These are phyloP conservation scores for Oenanthe melanoleuca DNA, from an alignment of 2,113 vertebrate genomes.

Conservation along the genomic window DNA sequence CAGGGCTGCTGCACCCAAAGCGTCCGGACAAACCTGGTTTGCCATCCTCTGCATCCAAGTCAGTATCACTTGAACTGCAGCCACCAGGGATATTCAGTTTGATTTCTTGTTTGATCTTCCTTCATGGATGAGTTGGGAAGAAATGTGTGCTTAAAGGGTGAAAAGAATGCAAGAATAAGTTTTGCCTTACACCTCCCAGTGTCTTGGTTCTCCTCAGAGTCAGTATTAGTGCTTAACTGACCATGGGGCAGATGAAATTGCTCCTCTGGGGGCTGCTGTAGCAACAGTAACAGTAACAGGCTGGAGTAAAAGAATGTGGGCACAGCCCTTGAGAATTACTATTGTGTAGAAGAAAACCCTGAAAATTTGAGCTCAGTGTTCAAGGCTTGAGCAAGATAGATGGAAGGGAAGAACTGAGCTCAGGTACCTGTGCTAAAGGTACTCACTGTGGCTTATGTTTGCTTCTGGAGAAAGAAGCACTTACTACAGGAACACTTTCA, in stretches of 20 bases:
- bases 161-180: background rate
- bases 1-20: constrained; percentile 79
- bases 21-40: constrained; percentile 87
- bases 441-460: background rate
- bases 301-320: background rate
- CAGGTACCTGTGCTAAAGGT: background rate
- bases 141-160: background rate
- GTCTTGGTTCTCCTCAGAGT: background rate
- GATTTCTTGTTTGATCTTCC: background rate
- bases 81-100: background rate
- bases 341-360: fast-evolving
- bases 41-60: constrained; percentile 82
- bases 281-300: background rate
- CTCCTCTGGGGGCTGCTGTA: background rate
- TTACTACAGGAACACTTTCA: background rate
- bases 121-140: background rate
- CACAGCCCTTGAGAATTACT: background rate
- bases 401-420: background rate
- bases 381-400: background rate
- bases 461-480: background rate
- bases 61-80: constrained; percentile 34
- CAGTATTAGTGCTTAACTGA: background rate
- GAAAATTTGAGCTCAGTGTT: background rate
- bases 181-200: background rate
- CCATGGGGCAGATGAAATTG: background rate